These are phyloP conservation scores for Sericinus montela DNA, from an alignment of 2,888 invertebrate genomes.

Conservation along the genomic window DNA sequence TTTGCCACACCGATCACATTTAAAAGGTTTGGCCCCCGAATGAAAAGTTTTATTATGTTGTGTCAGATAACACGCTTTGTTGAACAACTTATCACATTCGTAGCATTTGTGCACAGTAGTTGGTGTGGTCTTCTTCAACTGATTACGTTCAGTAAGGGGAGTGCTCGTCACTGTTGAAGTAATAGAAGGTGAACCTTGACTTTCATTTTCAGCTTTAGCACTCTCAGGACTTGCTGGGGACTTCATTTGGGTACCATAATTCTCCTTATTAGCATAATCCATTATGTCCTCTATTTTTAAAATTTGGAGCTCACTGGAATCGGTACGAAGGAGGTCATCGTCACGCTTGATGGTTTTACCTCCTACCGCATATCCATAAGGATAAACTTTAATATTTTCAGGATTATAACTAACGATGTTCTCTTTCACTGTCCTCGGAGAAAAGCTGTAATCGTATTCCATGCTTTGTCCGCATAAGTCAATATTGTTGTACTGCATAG, in stretches of 20 bases:
- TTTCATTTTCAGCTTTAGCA: slow-evolving; percentile 61
- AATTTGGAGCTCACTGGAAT: slow-evolving; percentile 59
- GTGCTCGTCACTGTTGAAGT: slow-evolving; percentile 63
- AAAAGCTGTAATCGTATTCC: slow-evolving; percentile 65
- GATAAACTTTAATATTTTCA: slow-evolving; percentile 55
- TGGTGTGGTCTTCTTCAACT: slow-evolving; percentile 50
- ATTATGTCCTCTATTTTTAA: slow-evolving; percentile 71
- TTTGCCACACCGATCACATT: slow-evolving; percentile 92
- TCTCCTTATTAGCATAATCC: slow-evolving; percentile 76
- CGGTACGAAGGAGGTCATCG: slow-evolving; percentile 45
- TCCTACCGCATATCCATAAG: slow-evolving; percentile 58
- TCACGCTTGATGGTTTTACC: slow-evolving; percentile 68
- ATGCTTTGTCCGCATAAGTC: slow-evolving; percentile 51
- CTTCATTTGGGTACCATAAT: slow-evolving; percentile 68
- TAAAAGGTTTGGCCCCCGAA: slow-evolving; percentile 90
- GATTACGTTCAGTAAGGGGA: slow-evolving; percentile 65
- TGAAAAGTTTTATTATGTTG: slow-evolving; percentile 95
- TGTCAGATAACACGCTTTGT: slow-evolving; percentile 91
- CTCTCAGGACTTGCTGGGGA: slow-evolving; percentile 73
- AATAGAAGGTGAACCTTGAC: slow-evolving; percentile 51
- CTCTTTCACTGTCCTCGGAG: slow-evolving; percentile 56
- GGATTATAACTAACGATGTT: slow-evolving; percentile 53
- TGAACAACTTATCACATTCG: slow-evolving; percentile 91
- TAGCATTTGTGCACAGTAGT: slow-evolving; percentile 82
- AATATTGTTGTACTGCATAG: slow-evolving; percentile 54